Evolutionary conservation across 2,888 invertebrate species (phyloP).

Genomic region (Phalera bucephala): DNA sequence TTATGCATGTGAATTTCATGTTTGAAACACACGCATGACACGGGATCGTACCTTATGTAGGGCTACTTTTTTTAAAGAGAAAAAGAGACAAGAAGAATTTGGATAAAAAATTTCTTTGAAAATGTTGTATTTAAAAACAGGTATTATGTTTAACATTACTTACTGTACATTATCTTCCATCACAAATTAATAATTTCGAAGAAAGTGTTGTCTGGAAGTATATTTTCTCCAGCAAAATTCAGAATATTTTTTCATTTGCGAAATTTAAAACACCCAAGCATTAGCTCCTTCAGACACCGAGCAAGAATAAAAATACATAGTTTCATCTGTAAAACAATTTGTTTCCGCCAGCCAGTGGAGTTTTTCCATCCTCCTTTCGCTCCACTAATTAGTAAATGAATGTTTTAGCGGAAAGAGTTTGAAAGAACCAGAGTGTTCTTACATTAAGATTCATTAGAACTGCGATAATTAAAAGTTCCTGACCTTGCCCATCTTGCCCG

Average conservation of each 20-base stretch:
- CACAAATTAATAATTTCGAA: slow-evolving; percentile 2
- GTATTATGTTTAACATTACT: too few species aligned
- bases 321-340: slow-evolving; percentile 28
- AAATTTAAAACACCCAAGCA: slow-evolving; percentile 15
- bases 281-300: slow-evolving; percentile 10
- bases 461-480: slow-evolving; percentile 22
- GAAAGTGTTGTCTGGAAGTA: slow-evolving; percentile 1
- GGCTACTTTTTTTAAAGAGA: too few species aligned
- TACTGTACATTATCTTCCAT: neutral
- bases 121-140: too few species aligned
- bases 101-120: too few species aligned
- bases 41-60: too few species aligned
- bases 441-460: slow-evolving; percentile 26
- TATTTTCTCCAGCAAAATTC: slow-evolving; percentile 10
- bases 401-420: slow-evolving; percentile 30
- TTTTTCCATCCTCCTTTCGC: slow-evolving; percentile 27
- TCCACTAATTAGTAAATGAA: slow-evolving; percentile 38
- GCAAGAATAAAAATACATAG: slow-evolving; percentile 13
- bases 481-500: slow-evolving; percentile 19
- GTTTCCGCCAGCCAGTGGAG: slow-evolving; percentile 16
- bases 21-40: too few species aligned
- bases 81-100: too few species aligned
- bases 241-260: neutral
- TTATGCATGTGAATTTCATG: too few species aligned
- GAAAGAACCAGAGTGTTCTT: slow-evolving; percentile 18